Conservation (phyloP, 2,113 vertebrate genomes). For the Poeciliopsis prolifica region DNA sequence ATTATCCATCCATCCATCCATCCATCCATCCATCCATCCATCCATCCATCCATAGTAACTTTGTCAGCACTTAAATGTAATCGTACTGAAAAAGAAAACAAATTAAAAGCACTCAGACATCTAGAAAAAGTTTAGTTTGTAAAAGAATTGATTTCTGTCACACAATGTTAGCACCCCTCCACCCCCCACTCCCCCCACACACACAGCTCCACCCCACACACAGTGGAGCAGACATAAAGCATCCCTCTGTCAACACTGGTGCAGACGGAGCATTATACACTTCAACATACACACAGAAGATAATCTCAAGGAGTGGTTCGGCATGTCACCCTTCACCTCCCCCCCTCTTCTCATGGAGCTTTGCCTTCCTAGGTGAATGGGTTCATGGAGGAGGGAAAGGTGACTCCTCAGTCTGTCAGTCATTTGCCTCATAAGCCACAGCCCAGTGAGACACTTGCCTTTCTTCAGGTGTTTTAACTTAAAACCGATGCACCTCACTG, state of each 20-base stretch:
- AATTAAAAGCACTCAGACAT: background rate
- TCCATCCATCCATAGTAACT: too few species aligned
- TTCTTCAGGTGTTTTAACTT: background rate
- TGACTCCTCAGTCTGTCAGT: conserved; percentile 12
- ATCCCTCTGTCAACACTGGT: conserved; percentile 21
- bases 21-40: too few species aligned
- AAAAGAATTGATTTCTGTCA: background rate
- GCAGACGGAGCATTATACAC: background rate
- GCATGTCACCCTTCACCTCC: conserved; percentile 58
- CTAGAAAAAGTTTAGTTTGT: background rate
- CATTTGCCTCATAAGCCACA: background rate
- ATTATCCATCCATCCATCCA: too few species aligned
- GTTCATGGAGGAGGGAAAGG: conserved; percentile 56
- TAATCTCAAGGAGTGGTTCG: conserved; percentile 57
- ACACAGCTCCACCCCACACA: background rate
- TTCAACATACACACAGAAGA: background rate
- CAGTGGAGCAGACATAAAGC: background rate
- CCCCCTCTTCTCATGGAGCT: background rate
- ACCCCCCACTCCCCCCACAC: too few species aligned
- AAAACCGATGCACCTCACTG: background rate
- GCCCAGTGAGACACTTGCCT: background rate
- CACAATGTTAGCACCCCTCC: background rate
- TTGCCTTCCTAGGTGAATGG: conserved; percentile 64
- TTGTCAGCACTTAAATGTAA: too few species aligned
- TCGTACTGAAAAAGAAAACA: too few species aligned